Evolutionary conservation across 2,797 vertebrate genomes (phyloP), one percentile per base, ranked within the genome.

Genomic region (Typhlichthys subterraneus): DNA sequence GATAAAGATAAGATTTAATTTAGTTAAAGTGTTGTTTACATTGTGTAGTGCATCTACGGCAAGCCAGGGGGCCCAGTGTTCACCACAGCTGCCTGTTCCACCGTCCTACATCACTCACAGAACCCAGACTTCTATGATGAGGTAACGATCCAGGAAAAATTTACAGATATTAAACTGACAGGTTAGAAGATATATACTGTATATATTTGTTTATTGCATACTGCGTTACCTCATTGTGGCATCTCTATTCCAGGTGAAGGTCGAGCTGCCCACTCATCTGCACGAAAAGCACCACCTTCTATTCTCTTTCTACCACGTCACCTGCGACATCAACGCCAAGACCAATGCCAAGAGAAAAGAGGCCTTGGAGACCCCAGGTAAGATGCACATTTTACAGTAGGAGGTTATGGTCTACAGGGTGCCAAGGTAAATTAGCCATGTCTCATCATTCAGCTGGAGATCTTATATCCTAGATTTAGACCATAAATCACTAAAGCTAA

Each of bases 261-360:
- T 99, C 73, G 96, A 99, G 85, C 95, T 99, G 57, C 98, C 98
- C 57, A 98, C 95, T 67, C 95, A 98, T 59, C 95, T 99, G 65
- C 95, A 98, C 64, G 95, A 97, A 89, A 98, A 97, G 85, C 98
- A 99, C 87, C 98, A 99, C 82, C 92, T 99, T 77, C 92, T 99
- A 65, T 99, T 99, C 92, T 98, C 96, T 77, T 99, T 99, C 87
- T 97, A 96, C 87, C 98, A 99, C 48, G 92, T 99, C 87, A 98
- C 96, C 59, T 99, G 98, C 87, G 98, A 99, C 89, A 98, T 99
- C 89, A 98, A 97, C 72, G 95, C 97, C 60, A 99, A 99, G 93
- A 96, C 96, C 47, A 97, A 93, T 67, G 91, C 95, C 57, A 99
- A 98, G 90, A 97, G 97, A 92, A 99, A 96, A 92, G 98, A 99